Conservation (phyloP, 2,888 invertebrate genomes). For the Acrobasis suavella region DNA sequence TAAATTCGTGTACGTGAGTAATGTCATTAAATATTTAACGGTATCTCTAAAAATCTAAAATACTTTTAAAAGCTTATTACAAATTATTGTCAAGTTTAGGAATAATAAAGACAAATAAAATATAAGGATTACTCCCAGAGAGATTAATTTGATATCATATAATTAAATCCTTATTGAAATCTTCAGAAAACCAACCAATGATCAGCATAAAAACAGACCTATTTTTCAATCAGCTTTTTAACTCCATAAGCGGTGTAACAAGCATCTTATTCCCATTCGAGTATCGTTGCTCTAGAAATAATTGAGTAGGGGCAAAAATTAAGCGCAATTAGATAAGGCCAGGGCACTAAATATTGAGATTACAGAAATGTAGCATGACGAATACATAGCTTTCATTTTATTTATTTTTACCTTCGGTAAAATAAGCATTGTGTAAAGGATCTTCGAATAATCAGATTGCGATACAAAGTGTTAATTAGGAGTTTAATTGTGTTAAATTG, state of each 20-base stretch:
- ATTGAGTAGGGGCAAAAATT: constrained; percentile 51
- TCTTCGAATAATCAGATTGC: too few relatives aligned
- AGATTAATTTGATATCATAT: neutral
- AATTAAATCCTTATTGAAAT: constrained; percentile 6
- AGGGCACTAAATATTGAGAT: constrained; percentile 41
- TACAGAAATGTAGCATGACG: neutral
- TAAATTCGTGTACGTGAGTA: too few relatives aligned
- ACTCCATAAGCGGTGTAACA: constrained; percentile 19
- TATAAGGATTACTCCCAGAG: too few relatives aligned
- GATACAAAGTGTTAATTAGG: too few relatives aligned
- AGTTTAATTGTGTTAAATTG: too few relatives aligned
- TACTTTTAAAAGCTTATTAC: too few relatives aligned
- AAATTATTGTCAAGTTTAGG: too few relatives aligned
- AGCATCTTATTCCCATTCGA: constrained; percentile 19
- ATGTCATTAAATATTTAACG: too few relatives aligned
- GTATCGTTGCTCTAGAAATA: constrained; percentile 22
- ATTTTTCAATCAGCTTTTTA: constrained; percentile 17
- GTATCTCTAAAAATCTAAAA: too few relatives aligned
- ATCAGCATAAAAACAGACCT: neutral
- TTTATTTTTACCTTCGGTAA: too few relatives aligned
- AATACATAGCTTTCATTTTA: neutral
- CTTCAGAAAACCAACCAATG: neutral
- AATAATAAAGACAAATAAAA: too few relatives aligned
- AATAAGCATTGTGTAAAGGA: too few relatives aligned
- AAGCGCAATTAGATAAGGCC: constrained; percentile 74